phyloP scores from a whole-genome alignment of 2,888 invertebrate species.

The Byasa hedistus region DNA sequence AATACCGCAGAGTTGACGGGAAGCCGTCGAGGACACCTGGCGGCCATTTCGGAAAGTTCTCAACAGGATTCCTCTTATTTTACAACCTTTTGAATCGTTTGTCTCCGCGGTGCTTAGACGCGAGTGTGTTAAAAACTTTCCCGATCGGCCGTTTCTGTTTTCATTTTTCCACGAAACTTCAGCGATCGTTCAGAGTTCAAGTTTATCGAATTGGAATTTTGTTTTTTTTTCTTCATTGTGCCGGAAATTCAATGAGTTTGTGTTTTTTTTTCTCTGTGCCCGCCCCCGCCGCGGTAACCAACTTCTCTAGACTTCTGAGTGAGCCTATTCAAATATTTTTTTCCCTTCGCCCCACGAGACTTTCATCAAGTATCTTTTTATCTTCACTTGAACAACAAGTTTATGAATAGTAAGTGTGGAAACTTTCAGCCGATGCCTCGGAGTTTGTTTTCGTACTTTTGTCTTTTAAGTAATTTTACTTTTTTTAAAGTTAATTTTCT shows the following conservation, averaged over 20 bases:
- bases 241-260: constrained; percentile 16
- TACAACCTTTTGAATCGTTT: constrained; percentile 40
- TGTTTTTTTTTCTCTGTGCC: constrained; percentile 18
- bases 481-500: too few species aligned
- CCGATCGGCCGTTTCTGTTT: constrained; percentile 57
- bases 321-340: constrained; percentile 30
- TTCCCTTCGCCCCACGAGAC: constrained; percentile 23
- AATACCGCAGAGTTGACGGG: constrained; percentile 50
- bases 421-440: constrained; percentile 8
- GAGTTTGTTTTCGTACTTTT: constrained; percentile 11
- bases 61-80: constrained; percentile 50
- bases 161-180: constrained; percentile 45
- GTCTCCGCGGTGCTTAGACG: constrained; percentile 41
- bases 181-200: constrained; percentile 34
- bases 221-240: constrained; percentile 32
- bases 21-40: constrained; percentile 54
- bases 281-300: constrained; percentile 21
- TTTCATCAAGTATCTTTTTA: constrained; percentile 26
- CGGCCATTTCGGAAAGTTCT: constrained; percentile 52
- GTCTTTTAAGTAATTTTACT: not conserved
- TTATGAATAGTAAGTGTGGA: constrained; percentile 29
- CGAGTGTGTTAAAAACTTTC: constrained; percentile 57
- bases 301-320: constrained; percentile 24
- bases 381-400: constrained; percentile 22
- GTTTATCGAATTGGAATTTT: constrained; percentile 36